A percentile compares a stretch with the other conserved stretches of the same genome.
Evolutionary conservation across 1,140 invertebrate species (phyloP).

Genomic region (Sweltsa coloradensis): DNA sequence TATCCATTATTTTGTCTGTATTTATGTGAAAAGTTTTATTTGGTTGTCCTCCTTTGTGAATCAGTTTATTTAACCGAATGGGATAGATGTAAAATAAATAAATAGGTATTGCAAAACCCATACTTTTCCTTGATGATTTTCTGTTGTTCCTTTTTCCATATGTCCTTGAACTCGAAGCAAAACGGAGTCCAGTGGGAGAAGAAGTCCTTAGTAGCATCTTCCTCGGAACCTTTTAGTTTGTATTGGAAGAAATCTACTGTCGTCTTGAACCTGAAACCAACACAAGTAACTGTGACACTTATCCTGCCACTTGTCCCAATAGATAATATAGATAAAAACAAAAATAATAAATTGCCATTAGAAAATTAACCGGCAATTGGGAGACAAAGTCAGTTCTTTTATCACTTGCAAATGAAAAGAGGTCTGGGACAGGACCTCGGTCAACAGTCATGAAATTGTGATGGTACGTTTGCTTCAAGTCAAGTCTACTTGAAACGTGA

Average conservation of each 20-base stretch:
- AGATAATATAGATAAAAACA: no score
- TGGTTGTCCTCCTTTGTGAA: not conserved
- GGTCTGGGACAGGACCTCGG: no score
- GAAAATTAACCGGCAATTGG: no score
- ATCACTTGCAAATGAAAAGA: no score
- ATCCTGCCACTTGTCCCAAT: no score
- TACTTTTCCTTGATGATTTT: slow-evolving; percentile 72
- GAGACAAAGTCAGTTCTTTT: no score
- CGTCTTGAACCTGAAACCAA: slow-evolving; percentile 48
- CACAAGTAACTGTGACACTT: no score
- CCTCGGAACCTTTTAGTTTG: slow-evolving; percentile 62
- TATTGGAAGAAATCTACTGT: slow-evolving; percentile 83
- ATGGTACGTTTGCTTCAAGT: no score
- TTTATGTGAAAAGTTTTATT: not conserved
- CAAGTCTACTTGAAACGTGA: no score
- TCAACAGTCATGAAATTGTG: no score
- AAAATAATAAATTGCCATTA: no score
- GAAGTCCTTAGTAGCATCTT: slow-evolving; percentile 71
- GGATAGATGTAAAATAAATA: not conserved
- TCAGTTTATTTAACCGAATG: not conserved
- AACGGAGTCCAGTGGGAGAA: slow-evolving; percentile 81
- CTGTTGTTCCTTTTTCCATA: slow-evolving; percentile 89
- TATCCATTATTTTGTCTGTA: not conserved
- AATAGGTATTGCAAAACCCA: slow-evolving; percentile 20
- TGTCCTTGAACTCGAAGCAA: slow-evolving; percentile 88